Conservation (phyloP, 2,888 invertebrate genomes). For the Mythimna impura region DNA sequence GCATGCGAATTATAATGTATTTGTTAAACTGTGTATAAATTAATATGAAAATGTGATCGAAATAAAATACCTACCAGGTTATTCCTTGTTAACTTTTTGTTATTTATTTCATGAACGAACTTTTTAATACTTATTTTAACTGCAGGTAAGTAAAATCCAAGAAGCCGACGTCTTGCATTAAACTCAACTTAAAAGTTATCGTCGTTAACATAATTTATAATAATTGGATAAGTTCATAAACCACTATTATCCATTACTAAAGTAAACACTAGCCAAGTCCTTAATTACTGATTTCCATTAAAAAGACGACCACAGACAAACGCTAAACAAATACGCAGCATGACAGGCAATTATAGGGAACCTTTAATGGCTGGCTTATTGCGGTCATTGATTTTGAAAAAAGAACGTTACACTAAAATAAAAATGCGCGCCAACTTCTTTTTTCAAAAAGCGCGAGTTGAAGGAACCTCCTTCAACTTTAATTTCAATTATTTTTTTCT, state of each 20-base stretch:
- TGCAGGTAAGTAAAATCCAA: not conserved
- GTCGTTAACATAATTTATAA: slow-evolving; percentile 48
- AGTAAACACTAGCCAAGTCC: slow-evolving; percentile 36
- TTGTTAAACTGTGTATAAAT: not conserved
- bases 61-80: too few relatives aligned
- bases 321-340: slow-evolving; percentile 32
- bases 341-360: slow-evolving; percentile 20
- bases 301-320: slow-evolving; percentile 25
- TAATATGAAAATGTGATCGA: too few relatives aligned
- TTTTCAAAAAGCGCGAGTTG: not conserved
- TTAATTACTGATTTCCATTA: slow-evolving; percentile 47
- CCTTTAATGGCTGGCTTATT: slow-evolving; percentile 7
- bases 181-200: slow-evolving; percentile 15
- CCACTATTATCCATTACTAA: slow-evolving; percentile 25
- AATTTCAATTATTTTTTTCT: too few relatives aligned
- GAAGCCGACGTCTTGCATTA: not conserved
- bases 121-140: not conserved
- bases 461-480: too few relatives aligned
- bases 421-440: not conserved
- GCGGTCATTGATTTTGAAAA: slow-evolving; percentile 12
- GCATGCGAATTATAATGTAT: not conserved
- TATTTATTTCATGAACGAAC: not conserved
- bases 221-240: slow-evolving; percentile 42
- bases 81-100: too few relatives aligned
- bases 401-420: not conserved